Evolutionary conservation across 2,113 vertebrate genomes (phyloP).

Genomic region (Elachura formosa): DNA sequence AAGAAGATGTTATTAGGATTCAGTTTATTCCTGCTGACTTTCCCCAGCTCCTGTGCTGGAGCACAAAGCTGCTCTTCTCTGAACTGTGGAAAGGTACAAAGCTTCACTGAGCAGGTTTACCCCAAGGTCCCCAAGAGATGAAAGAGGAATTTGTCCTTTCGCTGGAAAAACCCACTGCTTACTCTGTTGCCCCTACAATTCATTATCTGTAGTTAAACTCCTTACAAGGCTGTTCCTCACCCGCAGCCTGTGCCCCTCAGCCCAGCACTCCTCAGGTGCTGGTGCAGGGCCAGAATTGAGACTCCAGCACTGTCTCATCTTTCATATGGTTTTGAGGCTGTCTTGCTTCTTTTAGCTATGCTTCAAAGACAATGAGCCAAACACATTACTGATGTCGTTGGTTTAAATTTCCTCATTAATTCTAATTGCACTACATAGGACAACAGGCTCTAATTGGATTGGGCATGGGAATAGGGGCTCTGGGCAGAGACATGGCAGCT

Average conservation of each 20-base stretch:
- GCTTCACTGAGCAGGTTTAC: neutral
- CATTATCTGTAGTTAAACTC: neutral
- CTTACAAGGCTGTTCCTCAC: neutral
- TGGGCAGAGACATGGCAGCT: neutral
- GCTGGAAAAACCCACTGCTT: neutral
- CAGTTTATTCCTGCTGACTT: neutral
- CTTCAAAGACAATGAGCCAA: neutral
- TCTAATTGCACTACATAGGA: neutral
- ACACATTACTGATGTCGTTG: neutral
- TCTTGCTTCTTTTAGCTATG: neutral
- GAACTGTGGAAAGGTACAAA: neutral
- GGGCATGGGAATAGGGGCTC: neutral
- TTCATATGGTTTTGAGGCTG: neutral
- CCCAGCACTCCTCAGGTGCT: rapidly evolving
- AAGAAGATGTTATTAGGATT: neutral
- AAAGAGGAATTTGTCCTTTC: neutral
- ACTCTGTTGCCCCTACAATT: neutral
- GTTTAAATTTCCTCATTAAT: neutral
- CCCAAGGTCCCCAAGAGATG: neutral
- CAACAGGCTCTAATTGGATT: neutral
- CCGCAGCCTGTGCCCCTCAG: neutral
- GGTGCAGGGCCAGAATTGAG: neutral
- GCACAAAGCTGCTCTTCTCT: neutral
- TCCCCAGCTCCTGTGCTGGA: neutral
- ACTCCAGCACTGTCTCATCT: neutral